Conservation (phyloP, 2,888 invertebrate genomes). For the Mythimna albipuncta region DNA sequence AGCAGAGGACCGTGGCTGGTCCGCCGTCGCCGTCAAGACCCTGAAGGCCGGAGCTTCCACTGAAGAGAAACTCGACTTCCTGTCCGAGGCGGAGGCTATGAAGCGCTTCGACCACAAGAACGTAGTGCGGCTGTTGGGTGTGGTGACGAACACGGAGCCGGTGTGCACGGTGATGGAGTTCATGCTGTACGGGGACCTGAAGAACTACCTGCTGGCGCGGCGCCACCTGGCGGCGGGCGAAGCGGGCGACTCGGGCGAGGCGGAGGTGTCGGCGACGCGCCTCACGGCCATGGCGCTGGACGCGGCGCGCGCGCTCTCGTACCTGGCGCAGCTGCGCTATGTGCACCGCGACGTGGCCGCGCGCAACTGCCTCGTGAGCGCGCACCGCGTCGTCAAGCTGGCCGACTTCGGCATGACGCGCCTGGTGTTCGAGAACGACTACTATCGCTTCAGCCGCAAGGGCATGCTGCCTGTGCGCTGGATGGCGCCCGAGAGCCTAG, state of each 20-base stretch:
- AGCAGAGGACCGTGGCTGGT: conserved; percentile 92
- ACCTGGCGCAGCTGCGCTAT: conserved; percentile 95
- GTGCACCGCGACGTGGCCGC: conserved; percentile 97
- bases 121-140: conserved; percentile 95
- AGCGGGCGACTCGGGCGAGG: conserved; percentile 96
- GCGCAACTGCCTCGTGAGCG: conserved; percentile 95
- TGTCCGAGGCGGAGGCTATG: conserved; percentile 98
- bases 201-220: conserved; percentile 96
- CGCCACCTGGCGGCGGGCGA: conserved; percentile 95
- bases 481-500: conserved; percentile 98
- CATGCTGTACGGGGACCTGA: conserved; percentile 97
- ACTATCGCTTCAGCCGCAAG: conserved; percentile 96
- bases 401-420: conserved; percentile 98
- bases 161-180: conserved; percentile 98
- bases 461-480: conserved; percentile 97
- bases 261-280: conserved; percentile 94
- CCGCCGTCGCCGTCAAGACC: conserved; percentile 97
- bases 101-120: conserved; percentile 97
- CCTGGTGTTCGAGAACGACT: conserved; percentile 96
- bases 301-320: conserved; percentile 95
- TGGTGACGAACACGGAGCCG: conserved; percentile 96
- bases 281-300: conserved; percentile 97
- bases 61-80: conserved; percentile 97
- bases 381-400: conserved; percentile 93
- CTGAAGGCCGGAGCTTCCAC: conserved; percentile 95